Evolutionary conservation across 2,113 vertebrate species (phyloP), one percentile per base, ranked within the genome.

Genomic region (Gobio gobio): DNA sequence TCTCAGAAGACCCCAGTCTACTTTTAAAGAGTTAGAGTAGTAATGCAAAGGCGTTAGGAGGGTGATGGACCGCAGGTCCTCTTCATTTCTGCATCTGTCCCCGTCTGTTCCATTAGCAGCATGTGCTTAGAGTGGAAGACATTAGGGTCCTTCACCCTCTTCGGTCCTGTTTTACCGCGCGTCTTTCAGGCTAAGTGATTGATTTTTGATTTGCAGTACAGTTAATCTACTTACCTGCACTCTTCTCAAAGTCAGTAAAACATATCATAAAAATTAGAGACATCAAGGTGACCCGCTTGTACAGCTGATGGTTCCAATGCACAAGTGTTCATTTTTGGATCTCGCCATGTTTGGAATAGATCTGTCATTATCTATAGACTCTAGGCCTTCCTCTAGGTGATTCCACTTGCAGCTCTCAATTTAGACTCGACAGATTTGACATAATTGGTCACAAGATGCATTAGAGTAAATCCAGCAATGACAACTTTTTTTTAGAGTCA

Each of bases 181-280:
- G 70, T 91, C 88, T 87, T 88, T 13, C 68, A 83, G 74, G 59
- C 87, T 93, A 93, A 94, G 93, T 93, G 92, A 94, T 94, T 94
- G 91, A 87, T 90, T 93, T 94, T 95, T 85, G 93, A 95, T 95
- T 92, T 81, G 56, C 84, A 88, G 83, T 90, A 83, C 87, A 85
- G 86, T 82, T 94, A 95, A 94, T 95, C 91, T 90, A 92, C 90
- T 95, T 94, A 94, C 88, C 88, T 91, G 90, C 78, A n/a, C 61
- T 80, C 78, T 64, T 73, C 85, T 79, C 58, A 73, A 74, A 70
- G 88, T 86, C 86, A 91, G 86, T 87, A 83, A 82, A 88, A 73
- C 86, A 90, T 85, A 84, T 83, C 22, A 82, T 54, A 83, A 83
- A 83, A 56, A 51, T 70, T 59, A 85, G 61, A 72, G 63, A 49